Conservation (phyloP, 2,888 invertebrate species). For the Hydriomena furcata region DNA sequence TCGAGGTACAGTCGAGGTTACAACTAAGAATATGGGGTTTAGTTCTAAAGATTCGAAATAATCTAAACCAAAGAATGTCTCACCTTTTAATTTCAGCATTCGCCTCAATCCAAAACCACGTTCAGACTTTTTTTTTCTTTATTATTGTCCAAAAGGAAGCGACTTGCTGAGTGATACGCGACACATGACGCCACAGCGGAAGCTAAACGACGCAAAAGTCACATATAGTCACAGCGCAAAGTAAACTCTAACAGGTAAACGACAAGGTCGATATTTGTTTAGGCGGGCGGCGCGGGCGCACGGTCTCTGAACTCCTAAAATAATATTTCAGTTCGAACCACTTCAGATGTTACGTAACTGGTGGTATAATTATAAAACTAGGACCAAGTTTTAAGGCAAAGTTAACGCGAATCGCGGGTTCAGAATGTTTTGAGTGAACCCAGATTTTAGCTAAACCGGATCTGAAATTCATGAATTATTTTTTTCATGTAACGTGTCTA, state of each 20-base stretch:
- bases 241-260: slow-evolving; percentile 54
- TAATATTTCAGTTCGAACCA: slow-evolving; percentile 79
- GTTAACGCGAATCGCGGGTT: slow-evolving; percentile 50
- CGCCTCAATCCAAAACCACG: slow-evolving; percentile 43
- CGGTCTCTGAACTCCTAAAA: slow-evolving; percentile 81
- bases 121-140: slow-evolving; percentile 57
- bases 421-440: slow-evolving; percentile 21
- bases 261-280: slow-evolving; percentile 56
- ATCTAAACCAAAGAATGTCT: slow-evolving; percentile 36
- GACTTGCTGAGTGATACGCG: slow-evolving; percentile 78
- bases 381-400: slow-evolving; percentile 64
- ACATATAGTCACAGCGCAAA: slow-evolving; percentile 46
- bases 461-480: background rate
- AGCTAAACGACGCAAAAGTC: slow-evolving; percentile 56
- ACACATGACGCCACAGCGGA: slow-evolving; percentile 67
- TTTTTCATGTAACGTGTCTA: slow-evolving; percentile 1
- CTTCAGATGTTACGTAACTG: slow-evolving; percentile 77
- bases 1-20: too few species aligned
- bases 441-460: slow-evolving; percentile 5
- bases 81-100: slow-evolving; percentile 54
- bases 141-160: slow-evolving; percentile 80
- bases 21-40: too few species aligned
- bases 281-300: slow-evolving; percentile 41
- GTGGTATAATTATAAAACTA: slow-evolving; percentile 76
- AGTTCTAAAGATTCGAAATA: background rate